A percentile compares a stretch with the other conserved stretches of the same genome.
Conservation (phyloP, 1,140 invertebrate genomes). For the Theocolax elegans region DNA sequence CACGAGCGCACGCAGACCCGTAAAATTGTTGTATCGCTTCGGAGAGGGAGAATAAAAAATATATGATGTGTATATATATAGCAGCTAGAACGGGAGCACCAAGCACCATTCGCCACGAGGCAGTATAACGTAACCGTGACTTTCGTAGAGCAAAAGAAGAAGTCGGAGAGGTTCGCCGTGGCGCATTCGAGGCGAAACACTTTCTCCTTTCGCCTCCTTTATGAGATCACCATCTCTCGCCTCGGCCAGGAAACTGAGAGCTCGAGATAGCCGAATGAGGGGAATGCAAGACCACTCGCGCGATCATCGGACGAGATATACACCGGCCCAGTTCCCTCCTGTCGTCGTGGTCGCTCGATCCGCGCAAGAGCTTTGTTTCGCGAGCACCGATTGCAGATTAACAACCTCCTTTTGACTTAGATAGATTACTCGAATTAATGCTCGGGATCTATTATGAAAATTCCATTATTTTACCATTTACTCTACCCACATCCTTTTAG, state of each 20-base stretch:
- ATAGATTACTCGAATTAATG: too few relatives aligned
- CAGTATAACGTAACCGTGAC: constrained; percentile 58
- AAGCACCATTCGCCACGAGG: background rate
- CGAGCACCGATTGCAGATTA: too few relatives aligned
- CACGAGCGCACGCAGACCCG: constrained; percentile 23
- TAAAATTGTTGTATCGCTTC: background rate
- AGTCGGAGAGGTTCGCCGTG: constrained; percentile 22
- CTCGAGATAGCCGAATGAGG: too few relatives aligned
- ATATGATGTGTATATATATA: background rate
- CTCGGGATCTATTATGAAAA: too few relatives aligned
- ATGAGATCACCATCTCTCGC: constrained; percentile 59
- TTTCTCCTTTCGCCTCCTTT: constrained; percentile 63
- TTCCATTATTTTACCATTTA: too few relatives aligned
- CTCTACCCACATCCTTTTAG: too few relatives aligned
- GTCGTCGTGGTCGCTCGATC: too few relatives aligned
- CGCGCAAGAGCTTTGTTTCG: too few relatives aligned
- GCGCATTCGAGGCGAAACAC: constrained; percentile 49
- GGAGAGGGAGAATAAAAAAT: background rate
- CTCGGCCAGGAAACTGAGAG: background rate
- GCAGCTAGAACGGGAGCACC: constrained; percentile 2
- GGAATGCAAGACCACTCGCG: too few relatives aligned
- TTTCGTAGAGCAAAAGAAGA: constrained; percentile 52
- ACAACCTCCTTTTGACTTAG: too few relatives aligned
- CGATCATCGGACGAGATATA: constrained; percentile 8
- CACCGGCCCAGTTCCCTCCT: too few relatives aligned